phyloP scores from a whole-genome alignment of 2,797 vertebrate genomes.

The Carcharodon carcharias region DNA sequence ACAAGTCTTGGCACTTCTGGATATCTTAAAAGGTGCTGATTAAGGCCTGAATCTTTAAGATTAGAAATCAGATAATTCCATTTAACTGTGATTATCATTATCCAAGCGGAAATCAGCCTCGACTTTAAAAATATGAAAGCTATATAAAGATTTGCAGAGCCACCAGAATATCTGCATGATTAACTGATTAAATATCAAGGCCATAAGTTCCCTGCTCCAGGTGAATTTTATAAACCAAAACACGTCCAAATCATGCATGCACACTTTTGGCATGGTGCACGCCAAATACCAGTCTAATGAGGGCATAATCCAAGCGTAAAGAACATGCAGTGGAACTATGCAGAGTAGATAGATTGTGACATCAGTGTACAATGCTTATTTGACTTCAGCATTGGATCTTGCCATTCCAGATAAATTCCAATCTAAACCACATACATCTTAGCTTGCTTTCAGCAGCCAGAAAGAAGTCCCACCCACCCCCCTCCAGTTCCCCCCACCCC shows the following conservation, averaged over 20 bases:
- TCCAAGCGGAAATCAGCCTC: neutral
- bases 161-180: neutral
- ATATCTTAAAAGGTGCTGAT: neutral
- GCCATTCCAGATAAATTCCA: too few relatives aligned
- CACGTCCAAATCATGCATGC: neutral
- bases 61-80: neutral
- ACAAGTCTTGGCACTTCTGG: neutral
- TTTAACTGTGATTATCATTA: constrained; percentile 2
- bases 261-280: too few relatives aligned
- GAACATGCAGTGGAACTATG: neutral
- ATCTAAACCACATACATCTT: too few relatives aligned
- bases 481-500: too few relatives aligned
- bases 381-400: too few relatives aligned
- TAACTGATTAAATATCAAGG: neutral
- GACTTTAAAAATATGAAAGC: neutral
- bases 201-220: neutral
- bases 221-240: neutral
- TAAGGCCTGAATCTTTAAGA: neutral
- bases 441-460: too few relatives aligned
- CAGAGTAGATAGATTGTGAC: neutral
- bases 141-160: neutral
- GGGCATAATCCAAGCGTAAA: neutral
- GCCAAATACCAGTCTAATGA: too few relatives aligned
- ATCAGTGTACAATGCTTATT: too few relatives aligned
- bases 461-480: too few relatives aligned